Percentiles rank a stretch among this genome's conserved stretches.
These are phyloP conservation scores for Hirtodrosophila histrioides DNA, from an alignment of 2,888 invertebrate genomes.

Conservation along the genomic window DNA sequence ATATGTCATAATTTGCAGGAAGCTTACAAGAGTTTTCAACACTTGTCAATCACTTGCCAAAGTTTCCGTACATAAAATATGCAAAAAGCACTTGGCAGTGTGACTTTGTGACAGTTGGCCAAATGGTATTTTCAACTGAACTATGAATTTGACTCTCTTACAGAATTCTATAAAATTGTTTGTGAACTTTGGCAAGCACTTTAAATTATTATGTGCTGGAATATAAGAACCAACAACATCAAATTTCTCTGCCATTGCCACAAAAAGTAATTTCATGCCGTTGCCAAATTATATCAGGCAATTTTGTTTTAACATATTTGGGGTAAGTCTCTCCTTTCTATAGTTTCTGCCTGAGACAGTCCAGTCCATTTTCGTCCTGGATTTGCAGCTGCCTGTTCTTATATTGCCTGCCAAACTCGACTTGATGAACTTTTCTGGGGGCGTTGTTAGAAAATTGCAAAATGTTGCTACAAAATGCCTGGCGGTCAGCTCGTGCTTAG, in stretches of 20 bases:
- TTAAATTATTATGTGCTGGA: slow-evolving; percentile 33
- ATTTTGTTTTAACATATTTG: slow-evolving; percentile 63
- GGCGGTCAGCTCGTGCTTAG: slow-evolving; percentile 24
- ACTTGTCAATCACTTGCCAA: slow-evolving; percentile 57
- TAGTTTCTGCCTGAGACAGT: slow-evolving; percentile 4
- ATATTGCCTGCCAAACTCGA: slow-evolving; percentile 19
- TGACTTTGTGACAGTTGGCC: slow-evolving; percentile 37
- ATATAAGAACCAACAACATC: slow-evolving; percentile 18
- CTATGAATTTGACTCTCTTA: slow-evolving; percentile 1
- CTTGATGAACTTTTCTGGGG: slow-evolving; percentile 44
- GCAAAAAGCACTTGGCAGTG: neutral
- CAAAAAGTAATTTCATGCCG: slow-evolving; percentile 61
- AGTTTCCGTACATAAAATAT: slow-evolving; percentile 30
- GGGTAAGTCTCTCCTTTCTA: slow-evolving; percentile 1
- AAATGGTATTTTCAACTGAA: neutral
- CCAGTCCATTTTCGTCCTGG: slow-evolving; percentile 43
- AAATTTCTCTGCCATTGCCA: slow-evolving; percentile 25
- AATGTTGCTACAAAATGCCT: slow-evolving; percentile 52
- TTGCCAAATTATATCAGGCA: slow-evolving; percentile 50
- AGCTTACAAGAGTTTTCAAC: slow-evolving; percentile 33
- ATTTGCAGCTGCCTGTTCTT: slow-evolving; percentile 8
- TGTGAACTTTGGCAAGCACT: slow-evolving; percentile 45
- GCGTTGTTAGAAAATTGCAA: slow-evolving; percentile 39
- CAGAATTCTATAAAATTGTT: slow-evolving; percentile 11
- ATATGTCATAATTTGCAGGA: slow-evolving; percentile 36